Conservation (phyloP, 2,797 vertebrate genomes). For the Dallia pectoralis region DNA sequence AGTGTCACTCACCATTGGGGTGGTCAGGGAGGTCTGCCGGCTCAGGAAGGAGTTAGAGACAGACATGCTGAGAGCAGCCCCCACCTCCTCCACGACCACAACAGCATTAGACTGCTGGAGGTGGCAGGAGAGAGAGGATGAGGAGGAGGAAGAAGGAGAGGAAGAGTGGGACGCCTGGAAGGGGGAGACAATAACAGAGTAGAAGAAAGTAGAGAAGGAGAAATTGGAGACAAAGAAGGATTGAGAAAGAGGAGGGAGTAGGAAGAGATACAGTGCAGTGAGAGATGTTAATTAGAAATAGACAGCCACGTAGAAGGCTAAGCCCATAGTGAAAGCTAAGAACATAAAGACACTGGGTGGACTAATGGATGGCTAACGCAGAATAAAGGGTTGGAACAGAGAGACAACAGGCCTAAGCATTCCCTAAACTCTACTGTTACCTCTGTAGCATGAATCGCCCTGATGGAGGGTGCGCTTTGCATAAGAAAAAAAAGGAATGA, state of each 20-base stretch:
- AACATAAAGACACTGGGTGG: background rate
- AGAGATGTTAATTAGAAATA: background rate
- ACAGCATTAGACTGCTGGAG: slow-evolving; percentile 77
- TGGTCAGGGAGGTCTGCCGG: slow-evolving; percentile 81
- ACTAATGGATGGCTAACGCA: background rate
- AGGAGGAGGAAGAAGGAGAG: slow-evolving; percentile 44
- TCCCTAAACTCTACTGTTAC: background rate
- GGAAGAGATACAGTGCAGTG: background rate
- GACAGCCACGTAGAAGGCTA: background rate
- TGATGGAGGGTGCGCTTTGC: slow-evolving; percentile 1
- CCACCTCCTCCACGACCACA: slow-evolving; percentile 75
- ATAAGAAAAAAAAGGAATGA: background rate
- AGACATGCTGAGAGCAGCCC: slow-evolving; percentile 80
- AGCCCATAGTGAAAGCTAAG: background rate
- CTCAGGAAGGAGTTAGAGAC: slow-evolving; percentile 89
- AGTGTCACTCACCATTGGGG: slow-evolving; percentile 81
- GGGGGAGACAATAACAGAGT: background rate
- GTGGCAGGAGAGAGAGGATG: slow-evolving; percentile 82
- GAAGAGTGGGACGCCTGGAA: background rate
- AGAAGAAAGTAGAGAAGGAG: slow-evolving; percentile 26
- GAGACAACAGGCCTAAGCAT: background rate
- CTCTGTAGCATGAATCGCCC: background rate
- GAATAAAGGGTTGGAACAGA: background rate
- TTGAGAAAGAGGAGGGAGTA: slow-evolving; percentile 42
- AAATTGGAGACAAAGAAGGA: slow-evolving; percentile 37